phyloP scores from a whole-genome alignment of 2,797 vertebrate genomes.

The Prunella strophiata region DNA sequence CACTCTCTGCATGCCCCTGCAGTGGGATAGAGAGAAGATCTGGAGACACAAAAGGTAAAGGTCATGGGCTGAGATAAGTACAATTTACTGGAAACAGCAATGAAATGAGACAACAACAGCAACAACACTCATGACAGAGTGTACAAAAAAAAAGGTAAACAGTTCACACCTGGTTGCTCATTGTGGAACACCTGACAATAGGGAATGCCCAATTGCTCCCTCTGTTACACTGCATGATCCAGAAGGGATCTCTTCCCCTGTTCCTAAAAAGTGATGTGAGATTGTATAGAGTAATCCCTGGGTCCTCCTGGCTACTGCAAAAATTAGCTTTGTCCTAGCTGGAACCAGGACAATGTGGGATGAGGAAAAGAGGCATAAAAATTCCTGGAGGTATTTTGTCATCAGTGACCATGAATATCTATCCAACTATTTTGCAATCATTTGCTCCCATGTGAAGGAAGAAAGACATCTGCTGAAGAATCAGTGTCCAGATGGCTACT shows the following conservation, averaged over 20 bases:
- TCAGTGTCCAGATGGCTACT: background rate
- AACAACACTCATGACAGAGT: background rate
- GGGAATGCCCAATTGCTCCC: too few relatives aligned
- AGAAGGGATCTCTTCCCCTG: accelerated
- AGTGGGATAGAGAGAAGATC: background rate
- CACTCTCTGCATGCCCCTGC: accelerated
- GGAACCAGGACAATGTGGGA: background rate
- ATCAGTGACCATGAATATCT: background rate
- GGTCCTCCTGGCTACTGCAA: background rate
- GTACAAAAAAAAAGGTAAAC: background rate
- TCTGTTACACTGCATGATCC: background rate
- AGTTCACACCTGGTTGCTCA: background rate
- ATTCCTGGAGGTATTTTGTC: background rate
- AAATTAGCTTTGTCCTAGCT: background rate
- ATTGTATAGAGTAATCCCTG: background rate
- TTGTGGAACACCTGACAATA: background rate
- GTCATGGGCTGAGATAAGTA: background rate
- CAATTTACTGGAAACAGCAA: background rate
- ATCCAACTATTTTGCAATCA: background rate
- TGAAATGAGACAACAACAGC: background rate
- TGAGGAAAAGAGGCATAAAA: background rate
- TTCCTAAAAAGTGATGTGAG: background rate
- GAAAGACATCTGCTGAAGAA: background rate
- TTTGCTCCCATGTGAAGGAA: background rate
- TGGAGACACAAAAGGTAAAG: background rate